These are phyloP conservation scores for Caenorhabditis latens DNA, from an alignment of 1,140 invertebrate genomes.

Conservation along the genomic window DNA sequence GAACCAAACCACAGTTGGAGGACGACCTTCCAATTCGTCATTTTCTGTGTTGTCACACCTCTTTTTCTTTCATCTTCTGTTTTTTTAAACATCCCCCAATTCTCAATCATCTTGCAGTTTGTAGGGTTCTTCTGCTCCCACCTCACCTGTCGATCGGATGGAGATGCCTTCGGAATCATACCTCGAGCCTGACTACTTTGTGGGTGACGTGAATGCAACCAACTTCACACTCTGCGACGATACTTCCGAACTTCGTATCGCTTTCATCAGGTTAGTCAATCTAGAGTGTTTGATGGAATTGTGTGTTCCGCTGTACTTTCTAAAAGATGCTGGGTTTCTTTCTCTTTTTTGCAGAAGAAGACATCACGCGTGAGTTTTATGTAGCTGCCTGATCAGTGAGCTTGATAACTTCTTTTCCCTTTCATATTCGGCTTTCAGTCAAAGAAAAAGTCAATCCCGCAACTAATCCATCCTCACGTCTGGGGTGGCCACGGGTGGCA, in stretches of 20 bases:
- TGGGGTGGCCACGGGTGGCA: neutral
- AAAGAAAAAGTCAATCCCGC: neutral
- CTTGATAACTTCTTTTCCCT: slow-evolving; percentile 39
- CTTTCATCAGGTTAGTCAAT: slow-evolving; percentile 34
- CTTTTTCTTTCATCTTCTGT: neutral
- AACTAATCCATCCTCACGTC: slow-evolving; percentile 19
- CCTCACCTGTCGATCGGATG: neutral
- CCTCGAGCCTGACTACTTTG: neutral
- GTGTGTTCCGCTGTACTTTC: slow-evolving; percentile 5
- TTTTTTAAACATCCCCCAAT: neutral
- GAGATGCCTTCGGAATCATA: neutral
- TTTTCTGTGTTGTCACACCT: no score
- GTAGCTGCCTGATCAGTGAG: neutral
- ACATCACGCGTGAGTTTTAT: slow-evolving; percentile 31
- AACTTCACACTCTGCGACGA: slow-evolving; percentile 13
- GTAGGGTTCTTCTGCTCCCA: neutral
- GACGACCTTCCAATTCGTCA: slow-evolving; percentile 8
- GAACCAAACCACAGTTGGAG: neutral
- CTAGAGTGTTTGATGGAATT: neutral
- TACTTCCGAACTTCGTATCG: neutral
- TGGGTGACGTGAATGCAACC: neutral
- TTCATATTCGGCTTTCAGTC: slow-evolving; percentile 17
- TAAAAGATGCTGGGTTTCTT: neutral
- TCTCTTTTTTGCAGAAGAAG: neutral
- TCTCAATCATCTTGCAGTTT: neutral